Evolutionary conservation across 2,888 invertebrate genomes (phyloP), one percentile per base, ranked within the genome.

Genomic region (Lasioglossum villosulum): DNA sequence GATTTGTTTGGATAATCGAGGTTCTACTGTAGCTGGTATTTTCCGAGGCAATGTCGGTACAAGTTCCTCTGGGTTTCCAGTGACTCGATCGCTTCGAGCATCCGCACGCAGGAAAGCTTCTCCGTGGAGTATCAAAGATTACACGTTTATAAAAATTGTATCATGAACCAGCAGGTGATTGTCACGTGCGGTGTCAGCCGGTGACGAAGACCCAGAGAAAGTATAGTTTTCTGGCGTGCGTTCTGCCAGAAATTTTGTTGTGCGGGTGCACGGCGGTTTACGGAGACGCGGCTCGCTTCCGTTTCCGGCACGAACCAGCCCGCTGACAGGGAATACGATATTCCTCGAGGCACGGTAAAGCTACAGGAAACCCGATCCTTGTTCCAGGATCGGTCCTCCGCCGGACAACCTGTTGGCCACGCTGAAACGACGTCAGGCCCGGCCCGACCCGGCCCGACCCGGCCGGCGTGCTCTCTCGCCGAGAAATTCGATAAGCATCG

Each of bases 291-390:
- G 56, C 37, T 30, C 77, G 82, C 87, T 92, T 90, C 92, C 91
- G 91, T 84, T 92, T 92, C 91, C 92, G 90, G 83, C 75, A 76
- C 37, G 56, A 81, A 75, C 70, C 84, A 74, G 75, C 85, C 75
- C 48, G 71, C 56, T 45, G 56, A 48, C 75, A 73, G 23, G 52
- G 80, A 86, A 90, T 48, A 83, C 83, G 89, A 90, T 90, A 90
- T 84, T 79, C 80, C 80, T 73, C 42, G 8, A 83, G 70, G 23
- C 52, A 52, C 74, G 80, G 73, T 71, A 68, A 73, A 73, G 66
- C 70, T 72, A 68, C 77, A 77, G 80, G 90, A 87, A 90, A 90
- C 89, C 37, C 85, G 89, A 90, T 88, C 89, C 87, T 83, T 80
- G 75, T 86, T 83, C 39, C 81, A 86, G 89, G 84, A 87, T 82